These are phyloP conservation scores for Xestia c-nigrum DNA, from an alignment of 2,888 invertebrate species.

Conservation along the genomic window DNA sequence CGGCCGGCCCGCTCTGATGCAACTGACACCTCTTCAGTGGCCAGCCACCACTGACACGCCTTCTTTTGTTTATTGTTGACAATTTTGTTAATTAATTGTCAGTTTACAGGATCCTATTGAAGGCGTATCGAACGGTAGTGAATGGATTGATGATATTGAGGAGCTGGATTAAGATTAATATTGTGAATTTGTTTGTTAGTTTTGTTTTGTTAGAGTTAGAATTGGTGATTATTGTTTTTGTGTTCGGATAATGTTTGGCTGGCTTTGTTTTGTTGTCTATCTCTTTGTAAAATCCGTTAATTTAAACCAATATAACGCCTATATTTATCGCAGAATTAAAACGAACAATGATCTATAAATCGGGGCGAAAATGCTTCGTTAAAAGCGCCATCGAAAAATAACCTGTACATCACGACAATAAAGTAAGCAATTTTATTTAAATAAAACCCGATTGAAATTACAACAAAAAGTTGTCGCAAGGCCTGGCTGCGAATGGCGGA, in stretches of 20 bases:
- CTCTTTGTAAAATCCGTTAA: background rate
- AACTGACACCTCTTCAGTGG: conserved; percentile 80
- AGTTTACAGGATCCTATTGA: conserved; percentile 65
- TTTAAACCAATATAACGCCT: background rate
- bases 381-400: conserved; percentile 60
- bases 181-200: conserved; percentile 45
- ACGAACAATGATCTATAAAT: conserved; percentile 46
- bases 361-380: conserved; percentile 38
- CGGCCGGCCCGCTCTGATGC: conserved; percentile 72
- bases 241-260: background rate
- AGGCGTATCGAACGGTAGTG: conserved; percentile 56
- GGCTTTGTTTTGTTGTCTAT: background rate
- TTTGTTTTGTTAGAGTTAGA: conserved; percentile 26
- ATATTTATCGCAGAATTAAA: conserved; percentile 38
- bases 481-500: conserved; percentile 76
- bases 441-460: conserved; percentile 74
- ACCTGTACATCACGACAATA: conserved; percentile 61
- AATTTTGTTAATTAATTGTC: conserved; percentile 81
- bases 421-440: conserved; percentile 71
- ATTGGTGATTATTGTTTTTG: conserved; percentile 24
- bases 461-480: conserved; percentile 66
- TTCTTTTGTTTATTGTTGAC: conserved; percentile 85
- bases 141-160: conserved; percentile 47
- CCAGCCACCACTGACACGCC: conserved; percentile 79
- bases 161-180: conserved; percentile 56